A percentile compares a stretch with the other conserved stretches of the same genome.
Evolutionary conservation across 92 coral and sea anemone species (phyloP).

Genomic region (Ricordea florida): DNA sequence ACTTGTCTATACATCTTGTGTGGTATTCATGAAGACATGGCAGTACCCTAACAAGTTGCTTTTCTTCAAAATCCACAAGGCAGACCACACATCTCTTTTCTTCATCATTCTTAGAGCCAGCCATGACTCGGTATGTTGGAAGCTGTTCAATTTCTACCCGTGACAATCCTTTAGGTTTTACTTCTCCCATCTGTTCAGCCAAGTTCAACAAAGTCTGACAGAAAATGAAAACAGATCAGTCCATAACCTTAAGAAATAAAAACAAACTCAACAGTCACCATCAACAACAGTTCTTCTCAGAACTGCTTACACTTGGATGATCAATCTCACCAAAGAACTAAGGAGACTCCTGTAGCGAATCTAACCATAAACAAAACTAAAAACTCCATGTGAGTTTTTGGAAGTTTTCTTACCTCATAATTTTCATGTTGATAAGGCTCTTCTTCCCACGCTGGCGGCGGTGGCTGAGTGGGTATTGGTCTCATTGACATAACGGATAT

Average conservation of each 20-base stretch:
- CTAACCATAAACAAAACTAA: no score
- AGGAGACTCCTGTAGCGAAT: no score
- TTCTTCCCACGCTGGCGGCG: constrained; percentile 77
- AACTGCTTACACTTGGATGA: no score
- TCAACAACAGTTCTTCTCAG: no score
- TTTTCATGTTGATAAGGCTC: constrained; percentile 80
- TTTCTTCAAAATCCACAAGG: constrained; percentile 95
- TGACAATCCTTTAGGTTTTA: constrained; percentile 93
- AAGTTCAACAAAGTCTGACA: constrained; percentile 85
- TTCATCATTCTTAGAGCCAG: constrained; percentile 76
- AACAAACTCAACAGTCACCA: no score
- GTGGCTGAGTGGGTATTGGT: constrained; percentile 51
- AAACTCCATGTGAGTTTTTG: no score
- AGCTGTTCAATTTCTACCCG: constrained; percentile 94
- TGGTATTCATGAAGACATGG: constrained; percentile 98
- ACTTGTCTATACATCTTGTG: constrained; percentile 95
- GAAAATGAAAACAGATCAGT: no score
- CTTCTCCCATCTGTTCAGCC: constrained; percentile 96
- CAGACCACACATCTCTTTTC: constrained; percentile 98
- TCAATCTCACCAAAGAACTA: no score
- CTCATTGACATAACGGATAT: constrained; percentile 87
- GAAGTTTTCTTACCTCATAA: constrained; percentile 88
- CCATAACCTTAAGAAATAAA: no score
- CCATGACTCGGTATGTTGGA: constrained; percentile 79
- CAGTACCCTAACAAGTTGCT: constrained; percentile 92